Evolutionary conservation across 2,113 vertebrate species (phyloP).

Genomic region (Apistogramma diplotaenia): DNA sequence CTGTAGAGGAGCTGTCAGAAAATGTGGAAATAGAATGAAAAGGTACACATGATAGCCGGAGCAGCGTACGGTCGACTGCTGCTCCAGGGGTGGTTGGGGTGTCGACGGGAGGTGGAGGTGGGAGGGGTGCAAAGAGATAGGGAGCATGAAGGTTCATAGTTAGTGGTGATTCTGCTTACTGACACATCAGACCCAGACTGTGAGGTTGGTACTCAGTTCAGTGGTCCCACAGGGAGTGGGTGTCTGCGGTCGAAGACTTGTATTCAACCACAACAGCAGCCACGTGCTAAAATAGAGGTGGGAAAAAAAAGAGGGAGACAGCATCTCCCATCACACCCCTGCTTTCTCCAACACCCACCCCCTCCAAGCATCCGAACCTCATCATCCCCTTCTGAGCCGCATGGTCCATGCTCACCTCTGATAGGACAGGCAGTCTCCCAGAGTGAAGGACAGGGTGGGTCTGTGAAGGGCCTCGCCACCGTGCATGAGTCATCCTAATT

Average conservation of each 20-base stretch:
- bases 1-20: conserved; percentile 55
- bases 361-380: conserved; percentile 25
- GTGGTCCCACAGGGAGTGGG: conserved; percentile 61
- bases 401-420: conserved; percentile 29
- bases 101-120: neutral
- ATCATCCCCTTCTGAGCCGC: conserved; percentile 38
- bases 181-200: conserved; percentile 59
- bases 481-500: conserved; percentile 76
- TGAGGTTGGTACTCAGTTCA: conserved; percentile 67
- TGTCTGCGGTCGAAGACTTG: conserved; percentile 57
- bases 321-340: conserved; percentile 27
- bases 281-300: conserved; percentile 54
- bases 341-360: neutral
- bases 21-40: conserved; percentile 44
- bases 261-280: conserved; percentile 52
- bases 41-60: conserved; percentile 33
- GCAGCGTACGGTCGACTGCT: conserved; percentile 45
- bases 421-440: conserved; percentile 45
- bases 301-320: neutral
- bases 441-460: conserved; percentile 25
- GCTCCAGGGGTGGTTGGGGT: conserved; percentile 49
- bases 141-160: conserved; percentile 36
- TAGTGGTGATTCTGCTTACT: conserved; percentile 54
- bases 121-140: conserved; percentile 7
- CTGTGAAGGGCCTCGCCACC: conserved; percentile 31